Percentiles rank a stretch among this genome's conserved stretches.
phyloP scores from a whole-genome alignment of 2,113 vertebrate species.

The Gymnogyps californianus region DNA sequence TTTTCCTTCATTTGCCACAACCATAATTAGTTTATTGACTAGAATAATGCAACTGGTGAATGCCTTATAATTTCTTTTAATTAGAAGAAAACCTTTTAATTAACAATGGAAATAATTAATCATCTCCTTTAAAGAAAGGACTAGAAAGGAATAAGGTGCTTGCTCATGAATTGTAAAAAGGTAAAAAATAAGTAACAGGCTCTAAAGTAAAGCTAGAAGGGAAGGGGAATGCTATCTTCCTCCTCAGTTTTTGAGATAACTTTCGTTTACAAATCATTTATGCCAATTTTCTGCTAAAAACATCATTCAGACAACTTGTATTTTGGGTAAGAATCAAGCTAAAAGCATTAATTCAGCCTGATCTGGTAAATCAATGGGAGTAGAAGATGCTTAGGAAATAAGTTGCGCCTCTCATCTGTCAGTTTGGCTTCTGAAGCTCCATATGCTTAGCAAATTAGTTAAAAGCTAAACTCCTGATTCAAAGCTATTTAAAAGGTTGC shows the following conservation, averaged over 20 bases:
- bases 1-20: constrained; percentile 29
- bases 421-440: background rate
- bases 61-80: constrained; percentile 47
- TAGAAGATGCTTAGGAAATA: background rate
- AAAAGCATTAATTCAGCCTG: background rate
- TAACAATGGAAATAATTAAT: constrained; percentile 51
- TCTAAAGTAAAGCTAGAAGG: background rate
- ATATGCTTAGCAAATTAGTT: background rate
- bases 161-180: background rate
- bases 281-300: background rate
- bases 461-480: background rate
- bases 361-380: background rate
- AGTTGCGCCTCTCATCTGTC: background rate
- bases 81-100: constrained; percentile 33
- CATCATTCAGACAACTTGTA: background rate
- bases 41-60: constrained; percentile 4
- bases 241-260: background rate
- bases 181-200: background rate
- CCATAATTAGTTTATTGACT: constrained; percentile 60
- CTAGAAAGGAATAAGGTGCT: background rate
- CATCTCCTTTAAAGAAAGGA: constrained; percentile 40
- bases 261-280: background rate
- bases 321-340: background rate
- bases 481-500: background rate
- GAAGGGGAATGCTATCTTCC: background rate